These are phyloP conservation scores for Drosophila repletoides DNA, from an alignment of 1,140 invertebrate genomes.

Conservation along the genomic window DNA sequence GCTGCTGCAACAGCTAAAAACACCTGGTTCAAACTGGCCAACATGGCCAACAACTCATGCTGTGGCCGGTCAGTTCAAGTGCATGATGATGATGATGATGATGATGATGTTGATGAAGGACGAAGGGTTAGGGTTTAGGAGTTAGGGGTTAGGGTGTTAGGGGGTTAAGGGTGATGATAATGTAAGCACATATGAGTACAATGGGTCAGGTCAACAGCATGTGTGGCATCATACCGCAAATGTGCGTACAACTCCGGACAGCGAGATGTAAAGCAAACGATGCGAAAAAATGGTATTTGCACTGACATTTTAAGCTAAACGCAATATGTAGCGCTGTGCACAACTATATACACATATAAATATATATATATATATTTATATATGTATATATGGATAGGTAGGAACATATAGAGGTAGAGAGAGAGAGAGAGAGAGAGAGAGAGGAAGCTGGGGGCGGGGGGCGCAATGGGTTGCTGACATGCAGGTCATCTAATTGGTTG, in stretches of 20 bases:
- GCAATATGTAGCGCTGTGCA: slow-evolving; percentile 28
- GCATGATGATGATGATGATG: slow-evolving; percentile 25
- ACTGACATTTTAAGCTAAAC: slow-evolving; percentile 58
- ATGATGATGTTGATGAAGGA: slow-evolving; percentile 1
- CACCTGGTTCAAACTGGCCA: slow-evolving; percentile 16
- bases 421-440: background rate
- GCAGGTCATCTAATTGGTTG: slow-evolving; percentile 72
- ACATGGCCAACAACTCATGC: slow-evolving; percentile 10
- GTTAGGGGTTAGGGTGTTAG: too few relatives aligned
- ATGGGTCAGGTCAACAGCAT: slow-evolving; percentile 3
- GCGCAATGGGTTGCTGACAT: slow-evolving; percentile 27
- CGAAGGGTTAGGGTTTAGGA: too few relatives aligned
- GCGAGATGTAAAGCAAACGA: slow-evolving; percentile 48
- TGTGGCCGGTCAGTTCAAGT: slow-evolving; percentile 28
- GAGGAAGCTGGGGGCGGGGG: background rate
- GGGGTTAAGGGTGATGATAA: slow-evolving; percentile 15
- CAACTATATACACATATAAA: background rate
- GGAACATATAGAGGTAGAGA: too few relatives aligned
- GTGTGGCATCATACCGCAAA: slow-evolving; percentile 40
- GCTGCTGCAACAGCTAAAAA: slow-evolving; percentile 43
- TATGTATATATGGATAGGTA: slow-evolving; percentile 9
- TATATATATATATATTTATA: background rate
- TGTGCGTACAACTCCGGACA: slow-evolving; percentile 50
- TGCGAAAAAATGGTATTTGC: slow-evolving; percentile 58
- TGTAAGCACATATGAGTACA: slow-evolving; percentile 15